These are phyloP conservation scores for Synergus gifuensis DNA, from an alignment of 2,888 invertebrate species.

Conservation along the genomic window DNA sequence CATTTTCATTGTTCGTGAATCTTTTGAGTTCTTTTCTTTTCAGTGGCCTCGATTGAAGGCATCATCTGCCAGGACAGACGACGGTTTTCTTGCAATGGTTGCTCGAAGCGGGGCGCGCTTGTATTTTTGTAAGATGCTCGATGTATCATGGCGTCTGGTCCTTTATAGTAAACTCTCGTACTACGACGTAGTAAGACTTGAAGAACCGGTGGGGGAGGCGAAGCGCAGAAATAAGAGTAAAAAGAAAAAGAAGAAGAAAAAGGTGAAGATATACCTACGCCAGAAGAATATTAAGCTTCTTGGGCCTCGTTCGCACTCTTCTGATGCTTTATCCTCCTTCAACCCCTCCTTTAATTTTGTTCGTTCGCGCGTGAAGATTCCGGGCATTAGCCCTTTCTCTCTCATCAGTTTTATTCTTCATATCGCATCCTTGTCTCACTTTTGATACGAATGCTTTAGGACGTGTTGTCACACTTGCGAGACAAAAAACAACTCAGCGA, in stretches of 20 bases:
- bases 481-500: slow-evolving; percentile 19
- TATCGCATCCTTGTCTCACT: slow-evolving; percentile 8
- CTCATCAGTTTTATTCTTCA: slow-evolving; percentile 36
- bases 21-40: background rate
- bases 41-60: background rate
- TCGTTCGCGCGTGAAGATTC: slow-evolving; percentile 57
- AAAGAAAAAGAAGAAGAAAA: slow-evolving; percentile 15
- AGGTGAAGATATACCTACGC: slow-evolving; percentile 18
- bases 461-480: slow-evolving; percentile 26
- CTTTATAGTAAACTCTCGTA: slow-evolving; percentile 34
- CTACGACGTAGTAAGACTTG: slow-evolving; percentile 27
- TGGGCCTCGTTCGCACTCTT: slow-evolving; percentile 46
- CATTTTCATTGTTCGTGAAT: slow-evolving; percentile 13
- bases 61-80: slow-evolving; percentile 11
- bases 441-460: slow-evolving; percentile 25
- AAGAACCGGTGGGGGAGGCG: background rate
- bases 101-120: slow-evolving; percentile 2
- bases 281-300: slow-evolving; percentile 40
- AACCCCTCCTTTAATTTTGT: slow-evolving; percentile 57
- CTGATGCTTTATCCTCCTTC: slow-evolving; percentile 50
- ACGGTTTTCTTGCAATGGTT: background rate
- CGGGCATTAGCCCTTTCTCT: slow-evolving; percentile 53
- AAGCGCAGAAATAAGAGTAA: background rate
- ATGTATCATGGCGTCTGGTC: slow-evolving; percentile 3
- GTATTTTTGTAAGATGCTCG: slow-evolving; percentile 14